A percentile compares a stretch with the other conserved stretches of the same genome.
Conservation (phyloP, 2,113 vertebrate species). For the Salvelinus fontinalis region DNA sequence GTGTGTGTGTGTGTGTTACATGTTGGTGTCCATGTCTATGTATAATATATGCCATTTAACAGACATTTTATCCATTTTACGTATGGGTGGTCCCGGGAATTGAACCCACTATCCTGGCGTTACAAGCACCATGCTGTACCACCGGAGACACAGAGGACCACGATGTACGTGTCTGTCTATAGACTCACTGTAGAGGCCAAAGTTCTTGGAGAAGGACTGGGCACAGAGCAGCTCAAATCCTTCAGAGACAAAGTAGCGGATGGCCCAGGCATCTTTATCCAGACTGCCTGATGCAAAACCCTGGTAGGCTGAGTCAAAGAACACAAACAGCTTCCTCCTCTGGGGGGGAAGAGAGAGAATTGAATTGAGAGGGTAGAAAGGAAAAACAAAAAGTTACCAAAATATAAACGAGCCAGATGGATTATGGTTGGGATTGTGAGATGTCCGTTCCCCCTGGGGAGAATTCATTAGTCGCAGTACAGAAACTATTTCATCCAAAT, state of each 20-base stretch:
- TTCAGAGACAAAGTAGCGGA: conserved; percentile 90
- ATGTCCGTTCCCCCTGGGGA: too few species aligned
- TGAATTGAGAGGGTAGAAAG: not conserved
- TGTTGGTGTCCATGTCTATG: not conserved
- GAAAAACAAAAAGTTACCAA: not conserved
- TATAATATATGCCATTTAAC: not conserved
- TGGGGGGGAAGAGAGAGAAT: conserved; percentile 36
- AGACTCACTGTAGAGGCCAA: conserved; percentile 94
- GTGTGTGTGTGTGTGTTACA: too few species aligned
- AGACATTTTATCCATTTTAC: too few species aligned
- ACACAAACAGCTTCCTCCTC: conserved; percentile 86
- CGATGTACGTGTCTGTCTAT: too few species aligned
- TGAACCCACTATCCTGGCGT: too few species aligned
- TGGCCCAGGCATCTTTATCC: conserved; percentile 90
- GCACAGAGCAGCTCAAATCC: conserved; percentile 91
- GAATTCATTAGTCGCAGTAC: too few species aligned
- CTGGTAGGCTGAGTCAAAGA: conserved; percentile 96
- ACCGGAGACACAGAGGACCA: too few species aligned
- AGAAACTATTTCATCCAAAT: too few species aligned
- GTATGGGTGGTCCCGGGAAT: too few species aligned
- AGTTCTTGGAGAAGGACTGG: conserved; percentile 98
- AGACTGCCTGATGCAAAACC: conserved; percentile 91
- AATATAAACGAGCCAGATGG: not conserved
- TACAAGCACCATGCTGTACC: too few species aligned
- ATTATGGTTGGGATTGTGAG: too few species aligned